phyloP scores from a whole-genome alignment of 2,888 invertebrate genomes.

The Epinotia bilunana region DNA sequence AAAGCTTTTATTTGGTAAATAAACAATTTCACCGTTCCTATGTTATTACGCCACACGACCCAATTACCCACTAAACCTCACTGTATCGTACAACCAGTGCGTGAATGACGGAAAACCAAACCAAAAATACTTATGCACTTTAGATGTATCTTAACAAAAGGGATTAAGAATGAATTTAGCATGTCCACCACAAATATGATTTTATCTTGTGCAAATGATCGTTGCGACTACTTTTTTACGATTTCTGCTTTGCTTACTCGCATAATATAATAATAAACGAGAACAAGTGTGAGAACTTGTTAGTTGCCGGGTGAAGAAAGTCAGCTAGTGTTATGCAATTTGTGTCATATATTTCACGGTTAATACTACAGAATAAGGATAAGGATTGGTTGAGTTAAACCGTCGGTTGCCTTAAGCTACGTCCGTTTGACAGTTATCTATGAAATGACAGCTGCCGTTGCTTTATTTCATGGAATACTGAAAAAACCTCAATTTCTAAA shows the following conservation, averaged over 20 bases:
- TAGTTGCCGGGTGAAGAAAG: not conserved
- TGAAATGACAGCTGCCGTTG: too few relatives aligned
- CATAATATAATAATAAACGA: not conserved
- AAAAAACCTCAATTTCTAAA: too few relatives aligned
- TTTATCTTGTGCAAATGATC: conserved; percentile 51
- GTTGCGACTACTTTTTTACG: conserved; percentile 9
- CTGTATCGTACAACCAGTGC: conserved; percentile 67
- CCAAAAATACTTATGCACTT: conserved; percentile 46
- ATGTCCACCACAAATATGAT: conserved; percentile 47
- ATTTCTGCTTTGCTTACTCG: conserved; percentile 10
- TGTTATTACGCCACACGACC: conserved; percentile 68
- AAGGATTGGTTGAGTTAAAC: too few relatives aligned
- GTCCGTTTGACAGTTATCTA: too few relatives aligned
- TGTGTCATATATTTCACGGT: conserved; percentile 8
- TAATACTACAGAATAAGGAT: not conserved
- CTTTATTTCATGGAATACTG: too few relatives aligned
- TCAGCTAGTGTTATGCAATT: not conserved
- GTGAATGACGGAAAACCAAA: conserved; percentile 65
- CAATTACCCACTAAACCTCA: conserved; percentile 71
- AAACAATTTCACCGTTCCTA: conserved; percentile 20
- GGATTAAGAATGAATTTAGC: conserved; percentile 51
- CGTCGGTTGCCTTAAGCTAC: too few relatives aligned
- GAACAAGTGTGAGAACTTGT: not conserved
- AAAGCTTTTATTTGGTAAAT: conserved; percentile 30
- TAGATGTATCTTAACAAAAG: conserved; percentile 46